phyloP scores from a whole-genome alignment of 2,888 invertebrate species.

The Orthonychiurus folsomi region DNA sequence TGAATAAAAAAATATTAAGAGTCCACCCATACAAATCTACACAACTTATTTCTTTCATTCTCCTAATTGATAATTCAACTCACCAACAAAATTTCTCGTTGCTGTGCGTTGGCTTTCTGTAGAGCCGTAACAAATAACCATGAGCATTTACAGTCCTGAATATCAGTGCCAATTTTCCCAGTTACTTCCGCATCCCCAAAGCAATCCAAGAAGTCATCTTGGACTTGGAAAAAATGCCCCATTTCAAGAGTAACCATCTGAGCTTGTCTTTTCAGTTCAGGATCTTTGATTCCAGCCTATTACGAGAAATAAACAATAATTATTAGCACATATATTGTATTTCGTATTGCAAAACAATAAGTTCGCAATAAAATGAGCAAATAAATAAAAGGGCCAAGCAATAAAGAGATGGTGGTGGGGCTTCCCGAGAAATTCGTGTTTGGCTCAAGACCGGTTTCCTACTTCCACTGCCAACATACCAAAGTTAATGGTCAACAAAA shows the following conservation, averaged over 20 bases:
- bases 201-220: constrained; percentile 85
- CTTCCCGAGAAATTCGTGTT: too few relatives aligned
- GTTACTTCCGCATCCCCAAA: constrained; percentile 76
- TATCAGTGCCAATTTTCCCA: constrained; percentile 86
- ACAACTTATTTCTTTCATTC: not conserved
- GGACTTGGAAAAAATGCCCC: constrained; percentile 92
- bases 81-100: constrained; percentile 60
- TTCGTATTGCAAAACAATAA: too few relatives aligned
- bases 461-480: too few relatives aligned
- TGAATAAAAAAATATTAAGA: constrained; percentile 18
- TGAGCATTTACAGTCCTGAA: constrained; percentile 90
- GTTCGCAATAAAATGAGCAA: too few relatives aligned
- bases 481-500: too few relatives aligned
- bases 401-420: too few relatives aligned
- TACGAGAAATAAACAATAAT: not conserved
- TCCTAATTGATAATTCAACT: constrained; percentile 12
- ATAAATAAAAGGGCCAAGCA: too few relatives aligned
- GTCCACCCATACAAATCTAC: too few relatives aligned
- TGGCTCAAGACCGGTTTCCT: too few relatives aligned
- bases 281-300: constrained; percentile 58
- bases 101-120: constrained; percentile 62
- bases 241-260: constrained; percentile 79
- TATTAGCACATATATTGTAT: too few relatives aligned
- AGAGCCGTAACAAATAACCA: constrained; percentile 88
- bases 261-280: constrained; percentile 71